These are phyloP conservation scores for Columba livia DNA, from an alignment of 2,113 vertebrate genomes.

Conservation along the genomic window DNA sequence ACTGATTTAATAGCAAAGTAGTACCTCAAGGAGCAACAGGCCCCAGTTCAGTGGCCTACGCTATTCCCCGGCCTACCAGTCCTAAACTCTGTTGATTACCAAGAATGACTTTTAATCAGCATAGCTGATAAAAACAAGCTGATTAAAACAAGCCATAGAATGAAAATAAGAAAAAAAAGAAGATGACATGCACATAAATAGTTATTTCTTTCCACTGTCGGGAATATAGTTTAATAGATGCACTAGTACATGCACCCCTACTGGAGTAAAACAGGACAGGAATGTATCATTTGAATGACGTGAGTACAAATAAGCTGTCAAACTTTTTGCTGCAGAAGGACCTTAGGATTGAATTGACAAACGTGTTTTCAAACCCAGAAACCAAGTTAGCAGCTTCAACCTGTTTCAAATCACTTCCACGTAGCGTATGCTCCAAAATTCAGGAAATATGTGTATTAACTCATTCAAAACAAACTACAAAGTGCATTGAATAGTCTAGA, in stretches of 20 bases:
- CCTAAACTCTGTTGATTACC: not conserved
- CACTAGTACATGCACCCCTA: not conserved
- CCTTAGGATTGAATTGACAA: not conserved
- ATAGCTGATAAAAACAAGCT: not conserved
- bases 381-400: not conserved
- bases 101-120: not conserved
- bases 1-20: not conserved
- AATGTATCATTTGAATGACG: not conserved
- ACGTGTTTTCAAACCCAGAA: not conserved
- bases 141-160: not conserved
- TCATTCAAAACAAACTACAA: not conserved
- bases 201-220: not conserved
- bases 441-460: not conserved
- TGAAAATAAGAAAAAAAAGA: not conserved
- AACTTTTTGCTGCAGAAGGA: not conserved
- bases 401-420: not conserved
- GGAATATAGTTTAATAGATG: not conserved
- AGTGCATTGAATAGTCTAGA: not conserved
- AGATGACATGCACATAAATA: not conserved
- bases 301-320: not conserved
- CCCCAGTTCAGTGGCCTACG: not conserved
- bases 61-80: not conserved
- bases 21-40: not conserved
- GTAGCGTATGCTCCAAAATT: not conserved
- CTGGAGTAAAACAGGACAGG: not conserved